phyloP scores from a whole-genome alignment of 2,888 invertebrate species.

The Taphrorychus bicolor region DNA sequence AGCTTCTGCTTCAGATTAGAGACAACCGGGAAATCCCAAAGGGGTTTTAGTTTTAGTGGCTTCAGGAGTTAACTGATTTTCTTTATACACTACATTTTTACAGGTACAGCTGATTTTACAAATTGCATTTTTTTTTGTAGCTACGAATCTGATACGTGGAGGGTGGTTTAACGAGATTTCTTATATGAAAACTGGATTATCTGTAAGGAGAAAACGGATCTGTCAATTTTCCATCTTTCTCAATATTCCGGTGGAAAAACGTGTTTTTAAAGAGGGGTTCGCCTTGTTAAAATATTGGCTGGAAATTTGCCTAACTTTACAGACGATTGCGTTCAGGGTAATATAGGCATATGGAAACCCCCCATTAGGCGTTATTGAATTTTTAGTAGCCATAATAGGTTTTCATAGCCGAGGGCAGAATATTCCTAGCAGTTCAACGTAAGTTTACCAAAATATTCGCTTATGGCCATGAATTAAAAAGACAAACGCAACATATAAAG shows the following conservation, averaged over 20 bases:
- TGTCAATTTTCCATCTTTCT: not conserved
- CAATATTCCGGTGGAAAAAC: slow-evolving; percentile 9
- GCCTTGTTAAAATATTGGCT: slow-evolving; percentile 30
- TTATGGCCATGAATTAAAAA: too few species aligned
- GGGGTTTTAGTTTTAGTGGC: too few species aligned
- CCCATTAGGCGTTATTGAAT: slow-evolving; percentile 30
- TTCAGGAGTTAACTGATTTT: too few species aligned
- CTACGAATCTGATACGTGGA: not conserved
- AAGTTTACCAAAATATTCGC: too few species aligned
- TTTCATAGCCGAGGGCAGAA: too few species aligned
- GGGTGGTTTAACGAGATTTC: not conserved
- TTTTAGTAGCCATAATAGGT: slow-evolving; percentile 7
- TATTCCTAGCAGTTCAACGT: too few species aligned
- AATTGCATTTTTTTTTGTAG: too few species aligned
- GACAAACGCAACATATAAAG: too few species aligned
- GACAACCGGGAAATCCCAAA: too few species aligned
- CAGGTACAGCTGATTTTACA: too few species aligned
- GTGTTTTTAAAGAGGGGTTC: slow-evolving; percentile 29
- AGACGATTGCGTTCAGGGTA: slow-evolving; percentile 29
- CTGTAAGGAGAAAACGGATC: not conserved
- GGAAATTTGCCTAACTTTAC: slow-evolving; percentile 34
- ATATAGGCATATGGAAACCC: slow-evolving; percentile 20
- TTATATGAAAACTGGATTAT: not conserved
- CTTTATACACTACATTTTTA: too few species aligned
- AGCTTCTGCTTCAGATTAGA: too few species aligned